Percentiles rank a stretch among this genome's conserved stretches.
phyloP scores from a whole-genome alignment of 2,797 vertebrate genomes.

The Anguilla megastoma region DNA sequence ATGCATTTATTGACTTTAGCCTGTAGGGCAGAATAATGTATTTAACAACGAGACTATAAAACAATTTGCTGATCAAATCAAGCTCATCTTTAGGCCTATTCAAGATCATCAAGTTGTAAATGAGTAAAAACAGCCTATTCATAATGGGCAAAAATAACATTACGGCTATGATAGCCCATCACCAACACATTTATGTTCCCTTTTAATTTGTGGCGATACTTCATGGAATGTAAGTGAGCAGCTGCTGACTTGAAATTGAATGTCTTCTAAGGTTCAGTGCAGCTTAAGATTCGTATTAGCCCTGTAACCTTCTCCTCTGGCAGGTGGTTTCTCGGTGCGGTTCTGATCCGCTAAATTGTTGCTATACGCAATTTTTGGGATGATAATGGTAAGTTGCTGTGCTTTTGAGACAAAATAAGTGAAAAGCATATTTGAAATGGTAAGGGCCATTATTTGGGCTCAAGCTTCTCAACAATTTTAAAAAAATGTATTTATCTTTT shows the following conservation, averaged over 20 bases:
- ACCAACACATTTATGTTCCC: neutral
- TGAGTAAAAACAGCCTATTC: neutral
- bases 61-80: neutral
- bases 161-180: neutral
- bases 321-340: neutral
- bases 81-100: neutral
- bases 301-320: neutral
- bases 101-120: neutral
- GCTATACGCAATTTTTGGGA: neutral
- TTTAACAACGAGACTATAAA: neutral
- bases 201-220: neutral
- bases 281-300: neutral
- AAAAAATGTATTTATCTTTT: too few species aligned
- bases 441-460: neutral
- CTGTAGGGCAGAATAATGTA: neutral
- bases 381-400: neutral
- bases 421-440: neutral
- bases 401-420: neutral
- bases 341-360: neutral
- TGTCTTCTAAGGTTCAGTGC: neutral
- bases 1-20: conserved; percentile 4
- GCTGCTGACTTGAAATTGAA: neutral
- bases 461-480: neutral
- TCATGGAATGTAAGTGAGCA: neutral
- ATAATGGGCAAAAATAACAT: too few species aligned